phyloP scores from a whole-genome alignment of 2,888 invertebrate genomes.

The Clitarchus hookeri region DNA sequence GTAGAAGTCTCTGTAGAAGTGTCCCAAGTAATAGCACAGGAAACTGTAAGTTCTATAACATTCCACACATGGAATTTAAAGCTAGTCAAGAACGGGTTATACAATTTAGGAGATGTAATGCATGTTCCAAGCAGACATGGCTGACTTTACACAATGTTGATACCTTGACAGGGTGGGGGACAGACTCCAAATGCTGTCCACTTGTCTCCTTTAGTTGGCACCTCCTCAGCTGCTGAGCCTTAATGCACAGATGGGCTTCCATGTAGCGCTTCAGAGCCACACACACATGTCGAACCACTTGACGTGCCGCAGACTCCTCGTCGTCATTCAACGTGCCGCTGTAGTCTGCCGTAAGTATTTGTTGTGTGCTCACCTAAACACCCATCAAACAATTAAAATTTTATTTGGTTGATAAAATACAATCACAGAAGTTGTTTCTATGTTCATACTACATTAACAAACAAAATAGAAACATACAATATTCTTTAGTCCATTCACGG shows the following conservation, averaged over 20 bases:
- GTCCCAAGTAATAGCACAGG: too few relatives aligned
- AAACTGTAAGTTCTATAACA: too few relatives aligned
- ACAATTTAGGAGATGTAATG: neutral
- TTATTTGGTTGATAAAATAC: too few relatives aligned
- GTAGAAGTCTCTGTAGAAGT: too few relatives aligned
- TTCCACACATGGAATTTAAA: too few relatives aligned
- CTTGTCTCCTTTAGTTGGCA: constrained; percentile 54
- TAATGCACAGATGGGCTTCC: constrained; percentile 84
- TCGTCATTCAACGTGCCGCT: constrained; percentile 73
- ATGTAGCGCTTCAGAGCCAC: constrained; percentile 88
- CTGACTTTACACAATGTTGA: neutral
- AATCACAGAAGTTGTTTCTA: too few relatives aligned
- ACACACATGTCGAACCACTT: constrained; percentile 89
- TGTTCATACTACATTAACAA: too few relatives aligned
- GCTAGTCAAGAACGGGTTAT: too few relatives aligned
- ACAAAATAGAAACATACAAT: too few relatives aligned
- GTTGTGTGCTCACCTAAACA: constrained; percentile 77
- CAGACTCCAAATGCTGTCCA: constrained; percentile 33
- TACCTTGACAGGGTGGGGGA: constrained; percentile 37
- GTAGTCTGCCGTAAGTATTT: constrained; percentile 79
- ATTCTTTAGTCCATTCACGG: too few relatives aligned
- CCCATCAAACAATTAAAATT: neutral
- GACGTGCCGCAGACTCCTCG: constrained; percentile 86
- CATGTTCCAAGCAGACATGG: neutral
- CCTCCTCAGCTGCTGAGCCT: constrained; percentile 72